Conservation (phyloP, 2,888 invertebrate genomes). For the Choristoneura rosaceana region DNA sequence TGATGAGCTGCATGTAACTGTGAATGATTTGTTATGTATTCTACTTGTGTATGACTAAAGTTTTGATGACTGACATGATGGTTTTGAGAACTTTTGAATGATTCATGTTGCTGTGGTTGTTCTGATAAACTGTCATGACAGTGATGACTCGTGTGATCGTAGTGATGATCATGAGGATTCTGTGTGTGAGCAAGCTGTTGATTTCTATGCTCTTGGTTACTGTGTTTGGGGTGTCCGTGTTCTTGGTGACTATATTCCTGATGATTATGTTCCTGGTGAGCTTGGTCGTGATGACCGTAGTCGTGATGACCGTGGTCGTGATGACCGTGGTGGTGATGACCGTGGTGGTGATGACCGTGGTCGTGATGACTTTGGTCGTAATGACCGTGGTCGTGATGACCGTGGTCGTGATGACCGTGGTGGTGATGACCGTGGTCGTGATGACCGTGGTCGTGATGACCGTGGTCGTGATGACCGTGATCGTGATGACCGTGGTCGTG, state of each 20-base stretch:
- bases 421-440: slow-evolving; percentile 42
- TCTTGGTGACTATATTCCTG: slow-evolving; percentile 36
- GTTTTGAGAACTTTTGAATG: slow-evolving; percentile 18
- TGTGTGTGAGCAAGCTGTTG: slow-evolving; percentile 44
- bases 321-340: background rate
- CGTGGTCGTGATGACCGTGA: slow-evolving; percentile 38
- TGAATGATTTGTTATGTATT: slow-evolving; percentile 24
- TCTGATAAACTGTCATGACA: slow-evolving; percentile 42
- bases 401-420: slow-evolving; percentile 47
- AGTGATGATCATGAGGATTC: slow-evolving; percentile 45
- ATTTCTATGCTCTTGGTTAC: slow-evolving; percentile 36
- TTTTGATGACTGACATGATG: slow-evolving; percentile 8
- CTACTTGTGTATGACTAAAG: slow-evolving; percentile 30
- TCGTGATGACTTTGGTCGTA: slow-evolving; percentile 41
- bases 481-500: slow-evolving; percentile 44
- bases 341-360: slow-evolving; percentile 47
- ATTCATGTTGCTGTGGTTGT: slow-evolving; percentile 43
- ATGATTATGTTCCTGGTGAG: slow-evolving; percentile 35
- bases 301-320: slow-evolving; percentile 41
- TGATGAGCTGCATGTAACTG: slow-evolving; percentile 54
- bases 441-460: slow-evolving; percentile 11
- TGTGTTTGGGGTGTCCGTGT: slow-evolving; percentile 37
- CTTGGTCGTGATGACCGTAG: slow-evolving; percentile 35
- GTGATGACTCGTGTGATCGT: slow-evolving; percentile 43
- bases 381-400: background rate